Percentiles rank a stretch among this genome's conserved stretches.
phyloP scores from a whole-genome alignment of 2,888 invertebrate species.

The Rhamphomyia laevipes region DNA sequence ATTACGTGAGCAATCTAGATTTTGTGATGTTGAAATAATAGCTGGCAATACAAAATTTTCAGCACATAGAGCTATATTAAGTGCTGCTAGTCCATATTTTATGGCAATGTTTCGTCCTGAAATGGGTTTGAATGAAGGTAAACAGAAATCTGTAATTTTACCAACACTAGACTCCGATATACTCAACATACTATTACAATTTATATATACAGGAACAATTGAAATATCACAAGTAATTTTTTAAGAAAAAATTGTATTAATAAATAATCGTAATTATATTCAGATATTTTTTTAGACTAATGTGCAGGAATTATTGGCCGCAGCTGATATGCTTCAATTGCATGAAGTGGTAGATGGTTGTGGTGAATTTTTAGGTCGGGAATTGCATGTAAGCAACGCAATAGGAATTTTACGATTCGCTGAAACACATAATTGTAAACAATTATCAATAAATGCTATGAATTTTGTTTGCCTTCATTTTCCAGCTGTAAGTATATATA shows the following conservation, averaged over 20 bases:
- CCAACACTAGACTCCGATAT: constrained; percentile 66
- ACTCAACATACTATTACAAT: constrained; percentile 66
- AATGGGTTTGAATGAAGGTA: constrained; percentile 64
- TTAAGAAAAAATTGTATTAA: neutral
- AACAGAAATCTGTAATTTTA: constrained; percentile 66
- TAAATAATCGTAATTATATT: neutral
- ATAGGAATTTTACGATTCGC: constrained; percentile 86
- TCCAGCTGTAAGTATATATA: constrained; percentile 56
- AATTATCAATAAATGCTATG: constrained; percentile 63
- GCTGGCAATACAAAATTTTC: constrained; percentile 59
- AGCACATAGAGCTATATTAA: constrained; percentile 76
- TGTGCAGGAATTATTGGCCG: constrained; percentile 79
- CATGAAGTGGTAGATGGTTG: constrained; percentile 74
- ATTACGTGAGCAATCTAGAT: constrained; percentile 60
- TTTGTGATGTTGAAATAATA: constrained; percentile 77
- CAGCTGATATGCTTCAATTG: constrained; percentile 85
- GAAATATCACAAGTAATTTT: constrained; percentile 32
- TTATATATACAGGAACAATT: constrained; percentile 70
- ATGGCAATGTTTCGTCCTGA: constrained; percentile 78
- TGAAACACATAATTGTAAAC: constrained; percentile 72
- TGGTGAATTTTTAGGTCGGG: constrained; percentile 70
- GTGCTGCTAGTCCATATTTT: constrained; percentile 55
- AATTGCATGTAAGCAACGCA: constrained; percentile 77
- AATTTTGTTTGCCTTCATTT: constrained; percentile 78
- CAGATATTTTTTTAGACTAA: constrained; percentile 43